phyloP scores from a whole-genome alignment of 2,888 invertebrate species.

The Digitonthophagus gazella region DNA sequence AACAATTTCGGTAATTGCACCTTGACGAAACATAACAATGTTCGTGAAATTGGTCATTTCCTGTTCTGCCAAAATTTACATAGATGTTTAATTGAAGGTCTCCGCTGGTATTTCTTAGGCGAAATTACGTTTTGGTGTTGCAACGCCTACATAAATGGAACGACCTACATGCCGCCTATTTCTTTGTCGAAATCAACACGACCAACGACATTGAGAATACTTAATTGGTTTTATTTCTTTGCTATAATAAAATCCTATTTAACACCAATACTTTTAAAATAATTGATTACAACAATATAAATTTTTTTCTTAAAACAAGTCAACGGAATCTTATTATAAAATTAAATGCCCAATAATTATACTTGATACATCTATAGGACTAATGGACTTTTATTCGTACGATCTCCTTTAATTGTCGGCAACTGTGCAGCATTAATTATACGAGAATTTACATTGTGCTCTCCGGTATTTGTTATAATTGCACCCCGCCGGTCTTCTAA shows the following conservation, averaged over 20 bases:
- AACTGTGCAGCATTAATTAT: neutral
- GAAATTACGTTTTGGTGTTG: neutral
- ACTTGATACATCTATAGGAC: no score
- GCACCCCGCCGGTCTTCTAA: neutral
- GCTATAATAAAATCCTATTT: no score
- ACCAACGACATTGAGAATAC: neutral
- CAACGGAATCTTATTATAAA: no score
- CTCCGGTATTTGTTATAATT: neutral
- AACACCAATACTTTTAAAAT: no score
- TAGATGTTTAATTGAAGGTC: neutral
- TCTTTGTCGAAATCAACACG: neutral
- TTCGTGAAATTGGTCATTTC: neutral
- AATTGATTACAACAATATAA: no score
- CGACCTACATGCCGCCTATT: neutral
- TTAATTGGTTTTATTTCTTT: neutral
- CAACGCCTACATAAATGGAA: neutral
- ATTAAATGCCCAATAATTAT: no score
- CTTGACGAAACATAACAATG: neutral
- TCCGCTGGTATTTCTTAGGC: neutral
- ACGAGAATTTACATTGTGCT: neutral
- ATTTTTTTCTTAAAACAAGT: no score
- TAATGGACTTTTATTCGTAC: neutral
- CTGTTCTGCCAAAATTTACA: neutral
- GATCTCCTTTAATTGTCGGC: neutral
- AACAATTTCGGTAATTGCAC: neutral